Evolutionary conservation across 2,888 invertebrate species (phyloP), one percentile per base, ranked within the genome.

Genomic region (Bugula neritina): DNA sequence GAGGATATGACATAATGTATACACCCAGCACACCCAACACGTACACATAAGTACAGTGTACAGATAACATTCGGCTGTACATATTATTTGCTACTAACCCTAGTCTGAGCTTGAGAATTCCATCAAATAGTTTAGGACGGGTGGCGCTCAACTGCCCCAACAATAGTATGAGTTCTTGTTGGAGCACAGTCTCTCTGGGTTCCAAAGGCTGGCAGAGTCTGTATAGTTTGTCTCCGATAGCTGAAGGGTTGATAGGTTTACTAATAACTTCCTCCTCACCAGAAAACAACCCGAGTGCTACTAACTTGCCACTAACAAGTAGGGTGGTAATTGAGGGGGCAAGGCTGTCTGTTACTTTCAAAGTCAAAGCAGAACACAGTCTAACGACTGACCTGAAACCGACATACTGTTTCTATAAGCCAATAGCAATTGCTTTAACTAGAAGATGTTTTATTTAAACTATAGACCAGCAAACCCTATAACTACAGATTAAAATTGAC

Each of bases 241-340:
- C 97, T 0, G 91, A 90, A 0, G 99, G 99, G 0, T 95, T 94
- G 90, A 97, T 91, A 0, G 99, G 99, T 80, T 96, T 95, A 84
- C 95, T 95, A 80, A 99, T 92, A 0, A 83, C 82, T 0, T 93
- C 93, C 86, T 98, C 98, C 78, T 94, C 91, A 77, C 92, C 92
- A 0, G 94, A 94, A 80, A 94, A 92, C 72, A 96, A 93, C 35
- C 97, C 97, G 0, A 97, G 92, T 0, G 96, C 95, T 73, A 94
- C 86, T 91, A 97, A 96, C 85, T 98, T 99, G 74, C 98, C 98
- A 85, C 95, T 92, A 57, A 99, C 99, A 69, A 99, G 88, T 76
- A 99, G 93, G 54, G 94, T 93, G 57, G 99, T 99, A 79, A 99
- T 95, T 81, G 95, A 96, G 2, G 99, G 99, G 85, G 96, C 96